A percentile compares a stretch with the other conserved stretches of the same genome.
phyloP scores from a whole-genome alignment of 2,113 vertebrate species.

The Drymodes brunneopygia region DNA sequence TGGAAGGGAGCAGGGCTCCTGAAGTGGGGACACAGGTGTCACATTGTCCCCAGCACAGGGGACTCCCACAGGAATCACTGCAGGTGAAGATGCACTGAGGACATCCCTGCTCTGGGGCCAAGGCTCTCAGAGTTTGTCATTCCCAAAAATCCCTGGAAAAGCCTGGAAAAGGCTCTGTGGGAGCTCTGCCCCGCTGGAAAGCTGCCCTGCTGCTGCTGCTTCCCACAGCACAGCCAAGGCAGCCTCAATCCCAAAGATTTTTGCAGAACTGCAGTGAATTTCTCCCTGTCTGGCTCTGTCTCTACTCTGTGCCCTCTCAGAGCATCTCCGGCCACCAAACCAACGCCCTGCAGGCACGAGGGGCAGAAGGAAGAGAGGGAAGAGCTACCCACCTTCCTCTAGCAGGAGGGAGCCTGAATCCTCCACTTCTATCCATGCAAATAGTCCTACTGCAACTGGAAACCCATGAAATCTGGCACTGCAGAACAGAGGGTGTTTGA shows the following conservation, averaged over 20 bases:
- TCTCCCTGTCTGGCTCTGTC: background rate
- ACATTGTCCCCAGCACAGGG: fast-evolving
- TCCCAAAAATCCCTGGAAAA: background rate
- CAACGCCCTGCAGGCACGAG: background rate
- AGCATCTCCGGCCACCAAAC: background rate
- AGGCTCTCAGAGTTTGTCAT: background rate
- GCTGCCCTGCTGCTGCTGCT: background rate
- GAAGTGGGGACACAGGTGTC: background rate
- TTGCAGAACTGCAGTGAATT: fast-evolving
- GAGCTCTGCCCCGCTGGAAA: background rate
- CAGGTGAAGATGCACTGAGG: background rate
- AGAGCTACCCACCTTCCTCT: conserved; percentile 29
- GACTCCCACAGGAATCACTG: background rate
- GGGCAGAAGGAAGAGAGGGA: background rate
- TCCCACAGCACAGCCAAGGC: background rate
- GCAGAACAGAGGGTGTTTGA: background rate
- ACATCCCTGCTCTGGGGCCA: background rate
- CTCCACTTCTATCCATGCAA: conserved; percentile 33
- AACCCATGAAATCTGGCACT: background rate
- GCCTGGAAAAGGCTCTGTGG: background rate
- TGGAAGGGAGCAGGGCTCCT: background rate
- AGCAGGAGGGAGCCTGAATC: conserved; percentile 17
- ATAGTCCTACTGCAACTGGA: background rate
- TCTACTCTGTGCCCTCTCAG: background rate
- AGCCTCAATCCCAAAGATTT: background rate